Conservation (phyloP, 1,140 invertebrate genomes). For the Hyphantria cunea region DNA sequence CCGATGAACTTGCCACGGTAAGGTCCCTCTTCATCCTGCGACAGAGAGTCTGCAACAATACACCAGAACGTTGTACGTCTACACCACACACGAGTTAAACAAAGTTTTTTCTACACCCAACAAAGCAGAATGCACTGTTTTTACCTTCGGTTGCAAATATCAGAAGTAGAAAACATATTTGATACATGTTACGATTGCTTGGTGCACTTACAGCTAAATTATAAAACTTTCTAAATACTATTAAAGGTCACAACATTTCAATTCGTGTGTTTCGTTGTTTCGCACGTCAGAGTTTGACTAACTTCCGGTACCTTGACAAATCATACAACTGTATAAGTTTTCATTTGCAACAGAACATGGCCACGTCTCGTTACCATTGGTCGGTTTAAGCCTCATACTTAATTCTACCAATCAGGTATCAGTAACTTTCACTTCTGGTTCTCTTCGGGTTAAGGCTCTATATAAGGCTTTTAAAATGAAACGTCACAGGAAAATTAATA, state of each 20-base stretch:
- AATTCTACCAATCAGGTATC: slow-evolving; percentile 16
- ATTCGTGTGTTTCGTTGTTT: slow-evolving; percentile 26
- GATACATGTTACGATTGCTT: slow-evolving; percentile 35
- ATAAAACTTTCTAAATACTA: slow-evolving; percentile 33
- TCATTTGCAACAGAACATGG: slow-evolving; percentile 4
- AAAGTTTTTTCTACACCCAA: slow-evolving; percentile 41
- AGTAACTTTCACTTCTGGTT: slow-evolving; percentile 37
- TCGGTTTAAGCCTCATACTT: neutral
- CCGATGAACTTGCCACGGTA: slow-evolving; percentile 92
- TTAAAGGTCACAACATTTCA: slow-evolving; percentile 33
- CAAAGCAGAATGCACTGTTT: neutral
- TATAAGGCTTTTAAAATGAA: too few relatives aligned
- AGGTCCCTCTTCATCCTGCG: slow-evolving; percentile 84
- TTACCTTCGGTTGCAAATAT: slow-evolving; percentile 52
- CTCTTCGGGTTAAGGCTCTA: slow-evolving; percentile 1
- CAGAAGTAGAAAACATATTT: slow-evolving; percentile 35
- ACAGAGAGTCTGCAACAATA: slow-evolving; percentile 55
- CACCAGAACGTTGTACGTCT: slow-evolving; percentile 2
- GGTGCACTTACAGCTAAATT: slow-evolving; percentile 27
- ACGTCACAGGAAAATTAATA: too few relatives aligned
- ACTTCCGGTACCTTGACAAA: slow-evolving; percentile 45
- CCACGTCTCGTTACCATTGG: slow-evolving; percentile 36
- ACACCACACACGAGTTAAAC: slow-evolving; percentile 27
- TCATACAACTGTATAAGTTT: slow-evolving; percentile 26
- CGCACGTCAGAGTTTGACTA: slow-evolving; percentile 14